These are phyloP conservation scores for Coryphaenoides rupestris DNA, from an alignment of 2,113 vertebrate species.

Conservation along the genomic window DNA sequence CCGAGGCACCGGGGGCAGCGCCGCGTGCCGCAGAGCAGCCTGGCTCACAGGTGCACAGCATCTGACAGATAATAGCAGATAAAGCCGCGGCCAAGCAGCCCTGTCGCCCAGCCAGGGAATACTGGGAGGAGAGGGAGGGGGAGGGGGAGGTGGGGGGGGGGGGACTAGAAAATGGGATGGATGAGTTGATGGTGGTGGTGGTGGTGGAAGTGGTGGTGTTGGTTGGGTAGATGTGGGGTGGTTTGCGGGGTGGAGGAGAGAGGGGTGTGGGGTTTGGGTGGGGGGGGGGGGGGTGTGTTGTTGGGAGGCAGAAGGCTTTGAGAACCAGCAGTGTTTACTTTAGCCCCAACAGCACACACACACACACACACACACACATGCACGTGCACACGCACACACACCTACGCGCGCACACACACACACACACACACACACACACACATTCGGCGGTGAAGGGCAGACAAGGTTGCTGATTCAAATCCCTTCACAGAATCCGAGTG, in stretches of 20 bases:
- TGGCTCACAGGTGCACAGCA: constrained; percentile 52
- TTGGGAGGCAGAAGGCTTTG: constrained; percentile 41
- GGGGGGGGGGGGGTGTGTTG: not conserved
- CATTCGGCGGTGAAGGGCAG: constrained; percentile 42
- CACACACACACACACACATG: constrained; percentile 18
- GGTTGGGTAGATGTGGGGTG: not conserved
- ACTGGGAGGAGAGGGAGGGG: constrained; percentile 3
- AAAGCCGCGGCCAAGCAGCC: constrained; percentile 35
- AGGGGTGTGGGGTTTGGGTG: not conserved
- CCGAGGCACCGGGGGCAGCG: constrained; percentile 28
- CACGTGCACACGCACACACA: not conserved
- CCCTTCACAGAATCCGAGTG: constrained; percentile 32
- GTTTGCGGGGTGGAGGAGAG: not conserved
- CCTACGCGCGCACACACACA: constrained; percentile 1
- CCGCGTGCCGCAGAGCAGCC: constrained; percentile 45
- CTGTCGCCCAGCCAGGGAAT: constrained; percentile 20
- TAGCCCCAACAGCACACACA: constrained; percentile 23
- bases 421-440: constrained; percentile 1
- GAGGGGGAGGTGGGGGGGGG: not conserved
- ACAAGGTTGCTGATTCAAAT: constrained; percentile 48
- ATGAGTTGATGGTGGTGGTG: not conserved
- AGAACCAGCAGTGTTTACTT: constrained; percentile 42
- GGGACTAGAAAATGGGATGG: not conserved
- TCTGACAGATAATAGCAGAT: constrained; percentile 64
- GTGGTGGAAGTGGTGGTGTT: not conserved